Evolutionary conservation across 2,113 vertebrate species (phyloP), one percentile per base, ranked within the genome.

Genomic region (Alligator sinensis): DNA sequence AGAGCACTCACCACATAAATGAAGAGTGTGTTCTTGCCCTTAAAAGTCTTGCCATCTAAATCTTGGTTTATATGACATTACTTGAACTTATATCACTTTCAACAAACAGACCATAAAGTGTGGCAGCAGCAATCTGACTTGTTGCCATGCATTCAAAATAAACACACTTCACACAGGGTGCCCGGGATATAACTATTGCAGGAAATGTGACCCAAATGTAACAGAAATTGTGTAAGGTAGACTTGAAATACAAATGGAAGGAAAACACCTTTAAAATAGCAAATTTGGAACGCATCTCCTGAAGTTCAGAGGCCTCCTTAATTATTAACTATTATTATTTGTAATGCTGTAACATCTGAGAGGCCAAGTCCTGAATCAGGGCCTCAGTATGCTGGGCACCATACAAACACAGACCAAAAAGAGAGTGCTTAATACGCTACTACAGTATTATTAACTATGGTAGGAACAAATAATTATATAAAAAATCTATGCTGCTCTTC

Each of bases 121-220:
- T 8, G 27, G 59, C 59, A 55, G 84, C 59, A 82, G n/a, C 79
- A 82, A 14, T 13, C 77, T 0, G 0, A 18, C 9, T 2, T 1
- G 12, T 9, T 64, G 74, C 55, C 16, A 9, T 28, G 5, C 0
- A 34, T 11, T 72, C 68, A 11, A 24, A 13, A 7, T 38, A 1
- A 54, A 64, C 34, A 34, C 9, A 5, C 15, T 1, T 0, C 70
- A 59, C 63, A 27, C 72, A 68, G 77, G n/a, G 28, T 4, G 19
- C 13, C 28, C 9, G 2, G 27, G 15, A 38, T 16, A 2, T 0
- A 1, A 24, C 68, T 3, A 3, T 28, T 18, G 0, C 55, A 16
- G 19, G 15, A 68, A 57, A n/a, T 18, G 4, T 0, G 6, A 12
- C 24, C 38, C 18, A 15, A 38, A 66, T 11, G 25, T 84, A 27